These are phyloP conservation scores for Pardalotus punctatus DNA, from an alignment of 2,113 vertebrate species.

Conservation along the genomic window DNA sequence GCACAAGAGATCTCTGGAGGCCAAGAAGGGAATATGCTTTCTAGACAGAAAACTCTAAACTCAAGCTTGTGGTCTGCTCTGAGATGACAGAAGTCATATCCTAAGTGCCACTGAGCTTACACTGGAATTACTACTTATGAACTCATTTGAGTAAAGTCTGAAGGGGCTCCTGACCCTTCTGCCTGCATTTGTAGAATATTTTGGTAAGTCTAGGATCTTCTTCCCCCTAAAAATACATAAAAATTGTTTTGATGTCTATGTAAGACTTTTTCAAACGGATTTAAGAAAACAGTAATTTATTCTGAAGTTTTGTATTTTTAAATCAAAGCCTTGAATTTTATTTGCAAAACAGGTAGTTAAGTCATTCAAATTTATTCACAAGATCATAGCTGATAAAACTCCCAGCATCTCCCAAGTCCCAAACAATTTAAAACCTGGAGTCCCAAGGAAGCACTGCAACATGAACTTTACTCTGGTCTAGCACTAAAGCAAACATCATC, in stretches of 20 bases:
- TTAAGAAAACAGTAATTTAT: neutral
- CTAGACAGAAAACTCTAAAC: neutral
- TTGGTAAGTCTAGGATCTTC: neutral
- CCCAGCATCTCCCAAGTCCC: constrained; percentile 15
- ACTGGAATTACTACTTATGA: neutral
- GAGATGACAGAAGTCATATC: neutral
- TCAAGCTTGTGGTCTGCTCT: neutral
- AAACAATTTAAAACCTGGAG: neutral
- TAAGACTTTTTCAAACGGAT: neutral
- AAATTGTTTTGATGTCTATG: neutral
- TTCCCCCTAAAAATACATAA: neutral
- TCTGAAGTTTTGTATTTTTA: neutral
- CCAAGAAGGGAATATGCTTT: neutral
- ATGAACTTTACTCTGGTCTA: neutral
- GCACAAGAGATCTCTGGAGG: neutral
- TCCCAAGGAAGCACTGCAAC: neutral
- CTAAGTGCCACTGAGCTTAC: neutral
- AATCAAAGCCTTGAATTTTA: neutral
- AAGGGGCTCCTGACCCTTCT: neutral
- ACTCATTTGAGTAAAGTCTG: neutral
- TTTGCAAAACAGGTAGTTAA: neutral
- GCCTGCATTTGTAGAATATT: neutral
- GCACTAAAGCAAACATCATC: neutral
- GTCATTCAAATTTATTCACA: neutral
- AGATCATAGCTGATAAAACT: neutral